Percentiles rank a stretch among this genome's conserved stretches.
These are phyloP conservation scores for Neoarius graeffei DNA, from an alignment of 2,113 vertebrate genomes.

Conservation along the genomic window DNA sequence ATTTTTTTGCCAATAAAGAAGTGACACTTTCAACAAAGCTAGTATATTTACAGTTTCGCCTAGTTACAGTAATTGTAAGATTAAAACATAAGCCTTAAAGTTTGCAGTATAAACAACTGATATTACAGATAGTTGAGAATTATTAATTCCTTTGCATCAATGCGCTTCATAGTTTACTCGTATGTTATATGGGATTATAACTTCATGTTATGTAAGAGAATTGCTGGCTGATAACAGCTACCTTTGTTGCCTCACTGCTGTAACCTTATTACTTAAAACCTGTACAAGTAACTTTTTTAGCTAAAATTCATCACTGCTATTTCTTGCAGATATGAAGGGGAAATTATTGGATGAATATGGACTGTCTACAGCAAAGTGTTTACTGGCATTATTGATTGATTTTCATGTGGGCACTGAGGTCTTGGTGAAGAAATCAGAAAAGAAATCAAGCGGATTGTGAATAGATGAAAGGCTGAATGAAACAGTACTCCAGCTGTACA, in stretches of 20 bases:
- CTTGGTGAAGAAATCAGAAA: conserved; percentile 11
- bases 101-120: background rate
- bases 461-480: conserved; percentile 33
- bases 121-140: background rate
- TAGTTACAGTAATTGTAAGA: background rate
- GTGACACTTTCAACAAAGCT: background rate
- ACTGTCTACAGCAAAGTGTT: background rate
- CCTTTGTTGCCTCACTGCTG: background rate
- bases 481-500: conserved; percentile 35
- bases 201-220: background rate
- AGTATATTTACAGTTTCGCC: background rate
- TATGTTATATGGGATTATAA: background rate
- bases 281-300: background rate
- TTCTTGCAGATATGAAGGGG: background rate
- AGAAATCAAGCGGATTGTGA: conserved; percentile 42
- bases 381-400: conserved; percentile 5
- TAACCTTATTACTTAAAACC: background rate
- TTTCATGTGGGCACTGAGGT: background rate
- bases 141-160: background rate
- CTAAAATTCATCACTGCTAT: background rate
- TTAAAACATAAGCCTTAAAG: background rate
- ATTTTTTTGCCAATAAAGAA: conserved; percentile 6
- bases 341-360: background rate
- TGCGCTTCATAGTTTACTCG: background rate
- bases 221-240: background rate